Conservation (phyloP, 2,113 vertebrate genomes). For the Hucho hucho region DNA sequence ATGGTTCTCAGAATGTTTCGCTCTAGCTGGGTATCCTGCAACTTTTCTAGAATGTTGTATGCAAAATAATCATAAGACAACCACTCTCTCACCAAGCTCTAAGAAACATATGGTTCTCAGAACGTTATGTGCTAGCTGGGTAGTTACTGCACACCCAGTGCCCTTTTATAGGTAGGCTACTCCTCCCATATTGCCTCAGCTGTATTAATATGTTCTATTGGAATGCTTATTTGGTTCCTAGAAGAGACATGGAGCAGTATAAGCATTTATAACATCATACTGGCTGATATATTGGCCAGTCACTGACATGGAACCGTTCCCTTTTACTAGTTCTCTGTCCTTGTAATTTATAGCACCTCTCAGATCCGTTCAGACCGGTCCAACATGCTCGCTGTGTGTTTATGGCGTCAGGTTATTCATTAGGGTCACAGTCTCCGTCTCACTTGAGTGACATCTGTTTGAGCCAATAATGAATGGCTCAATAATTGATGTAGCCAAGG, state of each 20-base stretch:
- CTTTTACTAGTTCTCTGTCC: constrained; percentile 46
- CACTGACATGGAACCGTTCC: constrained; percentile 38
- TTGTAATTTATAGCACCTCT: constrained; percentile 59
- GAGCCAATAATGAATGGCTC: constrained; percentile 53
- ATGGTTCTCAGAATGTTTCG: not conserved
- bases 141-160: not conserved
- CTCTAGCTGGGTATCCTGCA: no score
- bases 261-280: constrained; percentile 33
- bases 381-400: constrained; percentile 38
- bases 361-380: constrained; percentile 41
- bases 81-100: no score
- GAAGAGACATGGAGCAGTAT: constrained; percentile 46
- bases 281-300: constrained; percentile 40
- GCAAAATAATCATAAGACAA: no score
- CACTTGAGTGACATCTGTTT: constrained; percentile 60
- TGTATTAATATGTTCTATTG: constrained; percentile 30
- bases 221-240: constrained; percentile 35
- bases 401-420: constrained; percentile 40
- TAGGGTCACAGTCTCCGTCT: constrained; percentile 54
- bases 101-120: no score
- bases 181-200: constrained; percentile 33
- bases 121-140: no score
- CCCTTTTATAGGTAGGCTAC: constrained; percentile 6
- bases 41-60: no score
- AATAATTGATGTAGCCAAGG: constrained; percentile 52